Evolutionary conservation across 2,888 invertebrate genomes (phyloP).

Genomic region (Drosophila flavopinicola): DNA sequence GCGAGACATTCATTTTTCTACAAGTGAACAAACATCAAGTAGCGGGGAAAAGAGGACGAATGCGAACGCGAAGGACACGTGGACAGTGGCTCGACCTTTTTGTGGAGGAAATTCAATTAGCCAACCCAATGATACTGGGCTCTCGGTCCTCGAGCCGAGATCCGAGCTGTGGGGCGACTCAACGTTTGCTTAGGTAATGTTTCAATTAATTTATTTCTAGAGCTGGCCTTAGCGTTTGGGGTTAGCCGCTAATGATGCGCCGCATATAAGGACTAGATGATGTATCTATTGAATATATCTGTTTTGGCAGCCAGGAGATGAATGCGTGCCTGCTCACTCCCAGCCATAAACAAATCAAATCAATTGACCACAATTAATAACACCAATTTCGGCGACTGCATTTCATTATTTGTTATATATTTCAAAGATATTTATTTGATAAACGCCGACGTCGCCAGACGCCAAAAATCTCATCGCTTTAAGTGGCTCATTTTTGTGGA

Average conservation of each 20-base stretch:
- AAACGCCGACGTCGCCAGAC: conserved; percentile 75
- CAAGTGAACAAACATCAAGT: conserved; percentile 45
- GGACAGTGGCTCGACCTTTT: conserved; percentile 46
- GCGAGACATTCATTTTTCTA: conserved; percentile 78
- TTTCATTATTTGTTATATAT: conserved; percentile 80
- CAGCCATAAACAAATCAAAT: conserved; percentile 66
- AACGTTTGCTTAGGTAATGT: conserved; percentile 80
- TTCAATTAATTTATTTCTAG: conserved; percentile 75
- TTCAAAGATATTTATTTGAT: conserved; percentile 79
- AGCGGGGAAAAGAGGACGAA: not conserved
- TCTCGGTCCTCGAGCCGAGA: no score
- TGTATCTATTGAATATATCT: conserved; percentile 30
- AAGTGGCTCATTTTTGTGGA: conserved; percentile 74
- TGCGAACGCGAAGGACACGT: conserved; percentile 50
- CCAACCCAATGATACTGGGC: conserved; percentile 40
- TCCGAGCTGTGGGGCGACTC: conserved; percentile 31
- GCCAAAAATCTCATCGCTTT: conserved; percentile 80
- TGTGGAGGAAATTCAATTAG: conserved; percentile 75
- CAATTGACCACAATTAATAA: conserved; percentile 76
- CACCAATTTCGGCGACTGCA: conserved; percentile 68
- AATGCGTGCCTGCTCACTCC: conserved; percentile 28
- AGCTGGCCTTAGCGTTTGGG: conserved; percentile 30
- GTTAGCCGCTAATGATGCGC: conserved; percentile 64
- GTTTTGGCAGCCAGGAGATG: conserved; percentile 1
- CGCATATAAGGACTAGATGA: conserved; percentile 28